Base-by-base conservation (phyloP, 2,888 invertebrate genomes). In the Tetanocera ferruginea region DNA sequence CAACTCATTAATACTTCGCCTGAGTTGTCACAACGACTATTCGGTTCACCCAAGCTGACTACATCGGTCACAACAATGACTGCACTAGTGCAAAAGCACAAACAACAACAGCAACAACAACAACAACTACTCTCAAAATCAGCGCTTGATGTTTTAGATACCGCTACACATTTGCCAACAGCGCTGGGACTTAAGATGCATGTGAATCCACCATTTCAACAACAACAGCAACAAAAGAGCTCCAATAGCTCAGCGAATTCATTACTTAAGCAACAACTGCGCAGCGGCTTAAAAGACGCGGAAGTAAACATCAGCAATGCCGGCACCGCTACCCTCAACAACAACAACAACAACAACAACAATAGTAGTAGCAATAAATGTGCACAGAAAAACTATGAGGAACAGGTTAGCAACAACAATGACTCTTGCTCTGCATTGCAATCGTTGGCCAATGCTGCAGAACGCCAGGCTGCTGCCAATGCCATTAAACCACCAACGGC, bases 21-120 rank as follows among this genome's bases (percentile, higher is more conserved):
- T 0, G 89, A 89, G 82, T 83, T 89, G 14, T 89, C 89, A 14
- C 89, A 89, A 81, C 84, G 89, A 51, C 85, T 89, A 0, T 88
- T 89, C 64, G 89, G 89, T n/a, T 55, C 75, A 14, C 76, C 80
- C 74, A 71, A 74, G 51, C 19, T 80, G 70, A 43, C 76, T 52
- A 51, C 31, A 76, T 49, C 70, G 6, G 23, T 71, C 49, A 52
- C 71, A 25, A 67, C 76, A 55, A 55, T 67, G 19, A 31, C 23
- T 43, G 37, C 76, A 23, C 25, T 34, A n/a, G 71, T 19, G 37
- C 69, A 70, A 49, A 73, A 57, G 14, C 72, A 76, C 70, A 78
- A 72, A 60, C 80, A 80, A 76, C 76, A 75, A n/a, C 79, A 19
- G 69, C 79, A 72, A 70, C 76, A 66, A 55, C 76, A 75, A 34